Evolutionary conservation across 1,140 invertebrate genomes (phyloP), one percentile per base, ranked within the genome.

Genomic region (Aphis craccivora): DNA sequence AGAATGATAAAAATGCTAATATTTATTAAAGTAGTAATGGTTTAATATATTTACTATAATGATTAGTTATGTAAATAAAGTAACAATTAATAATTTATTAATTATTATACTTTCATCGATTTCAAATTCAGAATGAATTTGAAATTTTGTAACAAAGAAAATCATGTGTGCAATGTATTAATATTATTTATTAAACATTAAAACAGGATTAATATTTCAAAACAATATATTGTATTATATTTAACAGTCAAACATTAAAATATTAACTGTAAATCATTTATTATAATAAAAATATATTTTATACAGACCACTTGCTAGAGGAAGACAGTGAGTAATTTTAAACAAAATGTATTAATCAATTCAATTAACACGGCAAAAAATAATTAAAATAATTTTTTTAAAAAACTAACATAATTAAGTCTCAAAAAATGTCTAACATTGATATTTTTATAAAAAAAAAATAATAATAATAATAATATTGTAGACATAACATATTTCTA

Each of bases 381-480:
- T 60, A n/a, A 7, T 90, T 2, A 37, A 55, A 55, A 55, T 51
- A 37, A 18, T 25, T 30, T 37, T 25, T 30, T 37, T 14, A 53
- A 55, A 40, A 55, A 55, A 88, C 48, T 89, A 89, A 90, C 37
- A 60, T 60, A 60, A 45, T 90, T 90, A 67, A 67, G 53, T 90
- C 89, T 90, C 55, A 37, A 83, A 88, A 90, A 90, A 90, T 90
- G 40, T 67, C 37, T 90, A 90, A 90, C 53, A 67, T 35, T 43
- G 18, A 67, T 90, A 90, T 90, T 60, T 90, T 90, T 37, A 67
- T 60, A 60, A 40, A 55, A 25, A 90, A 30, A 90, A 30, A 9
- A 55, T 22, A 76, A 76, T 67, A 23, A 25, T 25, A 48, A 51
- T 87, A 86, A 89, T 40, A 48, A 30, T 87, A 45, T 45, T 87